A percentile compares a stretch with the other conserved stretches of the same genome.
Evolutionary conservation across 2,113 vertebrate genomes (phyloP).

Genomic region (Corythoichthys intestinalis): DNA sequence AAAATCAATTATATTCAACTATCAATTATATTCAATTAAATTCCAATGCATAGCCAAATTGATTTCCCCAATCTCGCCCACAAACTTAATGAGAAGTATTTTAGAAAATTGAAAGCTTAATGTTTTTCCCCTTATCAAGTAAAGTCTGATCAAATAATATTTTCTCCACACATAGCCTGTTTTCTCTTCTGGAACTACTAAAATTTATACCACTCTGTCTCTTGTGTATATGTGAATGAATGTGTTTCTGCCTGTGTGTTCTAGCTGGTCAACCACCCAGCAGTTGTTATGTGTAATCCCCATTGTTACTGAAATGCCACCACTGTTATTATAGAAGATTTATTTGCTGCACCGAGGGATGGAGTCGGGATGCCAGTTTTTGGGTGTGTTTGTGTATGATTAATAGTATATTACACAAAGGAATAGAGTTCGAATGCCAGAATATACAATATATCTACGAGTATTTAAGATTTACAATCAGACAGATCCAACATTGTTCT

Average conservation of each 20-base stretch:
- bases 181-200: constrained; percentile 24
- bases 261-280: constrained; percentile 52
- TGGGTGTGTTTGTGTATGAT: constrained; percentile 27
- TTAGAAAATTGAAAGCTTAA: too few relatives aligned
- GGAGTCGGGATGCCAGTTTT: constrained; percentile 61
- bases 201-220: constrained; percentile 1
- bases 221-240: constrained; percentile 13
- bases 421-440: constrained; percentile 50
- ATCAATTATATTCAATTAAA: too few relatives aligned
- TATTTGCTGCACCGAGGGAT: constrained; percentile 66
- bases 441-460: constrained; percentile 25
- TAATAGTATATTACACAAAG: constrained; percentile 50
- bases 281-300: constrained; percentile 69
- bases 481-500: constrained; percentile 34
- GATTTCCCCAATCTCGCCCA: too few relatives aligned
- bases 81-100: too few relatives aligned
- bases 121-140: not conserved
- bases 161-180: not conserved
- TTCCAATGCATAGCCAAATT: too few relatives aligned
- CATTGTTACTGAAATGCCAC: constrained; percentile 74
- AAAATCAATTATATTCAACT: too few relatives aligned
- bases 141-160: not conserved
- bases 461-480: constrained; percentile 51
- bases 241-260: constrained; percentile 36
- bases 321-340: constrained; percentile 70